Evolutionary conservation across 1,140 invertebrate genomes (phyloP).

Genomic region (Periplaneta americana): DNA sequence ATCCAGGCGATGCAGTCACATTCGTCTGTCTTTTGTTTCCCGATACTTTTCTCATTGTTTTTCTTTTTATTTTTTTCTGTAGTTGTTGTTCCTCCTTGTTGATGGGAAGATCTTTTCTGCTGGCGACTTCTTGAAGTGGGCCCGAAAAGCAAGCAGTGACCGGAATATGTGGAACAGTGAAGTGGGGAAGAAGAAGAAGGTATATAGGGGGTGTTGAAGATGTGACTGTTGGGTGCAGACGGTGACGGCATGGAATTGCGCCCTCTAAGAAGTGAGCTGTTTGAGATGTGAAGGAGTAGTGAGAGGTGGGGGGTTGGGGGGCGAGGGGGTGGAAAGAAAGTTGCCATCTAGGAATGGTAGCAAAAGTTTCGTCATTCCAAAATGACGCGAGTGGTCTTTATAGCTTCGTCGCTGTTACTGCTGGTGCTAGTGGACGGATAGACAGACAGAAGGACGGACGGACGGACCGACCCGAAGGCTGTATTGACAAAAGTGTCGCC

Average conservation of each 20-base stretch:
- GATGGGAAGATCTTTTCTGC: neutral
- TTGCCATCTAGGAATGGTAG: conserved; percentile 5
- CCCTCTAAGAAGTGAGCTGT: neutral
- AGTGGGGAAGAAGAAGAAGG: too few relatives aligned
- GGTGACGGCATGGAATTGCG: neutral
- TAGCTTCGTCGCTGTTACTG: conserved; percentile 1
- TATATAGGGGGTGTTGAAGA: neutral
- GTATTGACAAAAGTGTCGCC: conserved; percentile 20
- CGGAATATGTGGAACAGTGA: neutral
- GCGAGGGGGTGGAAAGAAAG: neutral
- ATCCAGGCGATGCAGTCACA: neutral
- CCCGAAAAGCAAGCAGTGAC: conserved; percentile 5
- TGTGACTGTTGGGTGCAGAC: neutral
- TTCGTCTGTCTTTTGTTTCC: conserved; percentile 7
- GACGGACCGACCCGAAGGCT: neutral
- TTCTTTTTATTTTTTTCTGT: neutral
- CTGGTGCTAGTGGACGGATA: neutral
- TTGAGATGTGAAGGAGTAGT: neutral
- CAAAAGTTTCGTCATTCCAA: conserved; percentile 20
- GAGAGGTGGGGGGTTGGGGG: neutral
- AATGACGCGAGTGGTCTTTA: conserved; percentile 20
- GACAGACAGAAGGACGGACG: neutral
- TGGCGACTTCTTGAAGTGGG: conserved; percentile 1
- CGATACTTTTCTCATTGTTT: conserved; percentile 2
- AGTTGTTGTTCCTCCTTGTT: neutral